Evolutionary conservation across 2,888 invertebrate genomes (phyloP).

Genomic region (Rhaphigaster nebulosa): DNA sequence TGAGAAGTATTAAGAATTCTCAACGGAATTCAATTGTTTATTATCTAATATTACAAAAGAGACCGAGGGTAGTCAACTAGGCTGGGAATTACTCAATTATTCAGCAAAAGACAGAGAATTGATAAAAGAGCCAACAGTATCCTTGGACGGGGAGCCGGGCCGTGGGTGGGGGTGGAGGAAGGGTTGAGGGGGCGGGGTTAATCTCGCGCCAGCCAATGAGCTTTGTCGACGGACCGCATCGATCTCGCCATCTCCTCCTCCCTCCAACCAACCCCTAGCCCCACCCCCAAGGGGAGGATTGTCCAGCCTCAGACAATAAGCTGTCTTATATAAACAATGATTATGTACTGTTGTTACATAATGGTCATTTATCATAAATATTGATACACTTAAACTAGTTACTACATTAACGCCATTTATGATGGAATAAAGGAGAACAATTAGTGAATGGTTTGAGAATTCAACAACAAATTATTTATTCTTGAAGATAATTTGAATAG

Average conservation of each 20-base stretch:
- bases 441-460: too few species aligned
- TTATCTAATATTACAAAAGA: neutral
- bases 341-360: neutral
- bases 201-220: neutral
- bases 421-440: neutral
- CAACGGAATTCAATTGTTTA: neutral
- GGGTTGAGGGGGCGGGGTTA: constrained; percentile 49
- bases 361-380: neutral
- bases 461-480: neutral
- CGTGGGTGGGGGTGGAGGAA: constrained; percentile 35
- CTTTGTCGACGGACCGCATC: neutral
- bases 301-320: neutral
- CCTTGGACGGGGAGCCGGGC: neutral
- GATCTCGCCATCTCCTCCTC: constrained; percentile 49
- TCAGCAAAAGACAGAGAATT: neutral
- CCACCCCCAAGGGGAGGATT: neutral
- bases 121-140: neutral
- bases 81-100: constrained; percentile 14
- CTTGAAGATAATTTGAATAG: neutral
- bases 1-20: neutral
- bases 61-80: neutral
- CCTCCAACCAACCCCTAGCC: constrained; percentile 44
- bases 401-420: neutral
- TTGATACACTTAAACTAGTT: neutral
- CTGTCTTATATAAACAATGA: neutral